Evolutionary conservation across 2,113 vertebrate species (phyloP), one percentile per base, ranked within the genome.

Genomic region (Mus pahari): DNA sequence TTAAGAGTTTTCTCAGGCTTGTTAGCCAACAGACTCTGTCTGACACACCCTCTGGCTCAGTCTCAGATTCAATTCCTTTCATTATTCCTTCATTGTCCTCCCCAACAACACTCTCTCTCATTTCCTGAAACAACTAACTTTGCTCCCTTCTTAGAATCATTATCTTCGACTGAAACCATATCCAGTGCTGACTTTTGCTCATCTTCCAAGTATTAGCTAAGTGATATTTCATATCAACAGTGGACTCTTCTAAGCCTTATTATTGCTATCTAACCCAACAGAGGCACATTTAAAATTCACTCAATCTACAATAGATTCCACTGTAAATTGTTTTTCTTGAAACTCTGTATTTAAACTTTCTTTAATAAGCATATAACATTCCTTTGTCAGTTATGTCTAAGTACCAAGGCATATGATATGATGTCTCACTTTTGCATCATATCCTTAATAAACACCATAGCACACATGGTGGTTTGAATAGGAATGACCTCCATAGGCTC

Each of bases 91-190:
- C 8, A 31, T 31, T 50, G 28, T 90, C 45, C 19, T 26, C 17
- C n/a, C 53, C 70, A 28, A 13, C 3, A 39, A 36, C 22, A 39
- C 26, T 20, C 36, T 39, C 33, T 31, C 86, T 86, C 31, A 48
- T 39, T 64, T 42, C n/a, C 28, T 66, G 45, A 96, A 92, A 45
- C 28, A 82, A 22, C 6, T 39, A 91, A 60, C 5, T 73, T 77
- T 10, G 20, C 93, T 87, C 68, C 13, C 7, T 48, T 84, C 20
- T 87, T 48, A 71, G n/a, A 81, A 79, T 70, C 92, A 60, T 45
- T 55, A 24, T n/a, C 84, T 92, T 77, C 82, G 45, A 53, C 73
- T 78, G 64, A 84, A 75, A 68, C 22, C 16, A 86, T 94, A 78
- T 74, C 11, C 5, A 71, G 2, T 33, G 36, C 39, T 77, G 68